A percentile compares a stretch with the other conserved stretches of the same genome.
Evolutionary conservation across 2,113 vertebrate species (phyloP).

Genomic region (Colaptes auratus): DNA sequence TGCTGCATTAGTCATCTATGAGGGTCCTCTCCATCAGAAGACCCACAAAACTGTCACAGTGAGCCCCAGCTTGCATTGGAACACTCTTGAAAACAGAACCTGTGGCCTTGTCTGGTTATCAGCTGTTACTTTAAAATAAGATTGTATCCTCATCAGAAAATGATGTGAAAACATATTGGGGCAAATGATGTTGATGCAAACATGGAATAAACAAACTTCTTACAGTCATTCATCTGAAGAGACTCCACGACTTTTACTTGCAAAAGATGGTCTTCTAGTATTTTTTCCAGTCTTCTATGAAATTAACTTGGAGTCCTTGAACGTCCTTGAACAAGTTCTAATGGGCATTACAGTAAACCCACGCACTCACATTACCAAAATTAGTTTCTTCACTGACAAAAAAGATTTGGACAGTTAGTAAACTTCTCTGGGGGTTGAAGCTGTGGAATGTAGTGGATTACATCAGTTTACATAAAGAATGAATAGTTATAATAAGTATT

Average conservation of each 20-base stretch:
- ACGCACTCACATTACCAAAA: not conserved
- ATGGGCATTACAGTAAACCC: not conserved
- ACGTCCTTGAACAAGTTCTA: not conserved
- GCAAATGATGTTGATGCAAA: too few species aligned
- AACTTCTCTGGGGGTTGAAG: not conserved
- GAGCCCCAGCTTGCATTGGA: too few species aligned
- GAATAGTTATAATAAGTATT: not conserved
- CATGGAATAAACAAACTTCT: too few species aligned
- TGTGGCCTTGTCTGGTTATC: too few species aligned
- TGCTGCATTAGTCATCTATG: too few species aligned
- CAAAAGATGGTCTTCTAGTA: not conserved
- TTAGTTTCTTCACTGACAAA: not conserved
- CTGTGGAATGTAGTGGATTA: not conserved
- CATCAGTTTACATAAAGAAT: not conserved
- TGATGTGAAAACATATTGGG: too few species aligned
- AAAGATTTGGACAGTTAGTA: not conserved
- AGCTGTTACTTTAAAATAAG: too few species aligned
- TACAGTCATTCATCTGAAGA: not conserved
- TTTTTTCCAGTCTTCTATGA: not conserved
- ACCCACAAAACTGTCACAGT: too few species aligned
- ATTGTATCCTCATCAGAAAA: too few species aligned
- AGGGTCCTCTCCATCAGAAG: too few species aligned
- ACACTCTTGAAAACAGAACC: too few species aligned
- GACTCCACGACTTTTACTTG: not conserved
- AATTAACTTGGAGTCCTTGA: not conserved